Conservation (phyloP, 2,888 invertebrate species). For the Pyrrhosoma nymphula region DNA sequence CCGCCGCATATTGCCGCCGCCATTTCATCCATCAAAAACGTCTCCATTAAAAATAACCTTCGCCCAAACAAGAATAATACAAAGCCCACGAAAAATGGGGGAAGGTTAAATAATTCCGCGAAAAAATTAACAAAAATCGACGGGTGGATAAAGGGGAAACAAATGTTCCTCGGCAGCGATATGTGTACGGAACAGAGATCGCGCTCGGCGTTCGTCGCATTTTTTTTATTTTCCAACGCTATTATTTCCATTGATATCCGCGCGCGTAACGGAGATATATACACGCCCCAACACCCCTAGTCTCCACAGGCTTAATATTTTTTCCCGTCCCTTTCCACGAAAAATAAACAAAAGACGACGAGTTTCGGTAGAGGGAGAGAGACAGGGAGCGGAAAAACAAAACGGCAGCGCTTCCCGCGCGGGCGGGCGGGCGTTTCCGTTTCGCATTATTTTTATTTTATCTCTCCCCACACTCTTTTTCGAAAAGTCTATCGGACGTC, state of each 20-base stretch:
- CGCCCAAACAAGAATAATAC: background rate
- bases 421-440: background rate
- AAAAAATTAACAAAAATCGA: background rate
- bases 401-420: background rate
- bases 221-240: background rate
- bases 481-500: conserved; percentile 10
- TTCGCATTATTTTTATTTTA: background rate
- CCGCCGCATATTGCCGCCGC: background rate
- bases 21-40: background rate
- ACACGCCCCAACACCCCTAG: conserved; percentile 18
- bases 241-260: conserved; percentile 22
- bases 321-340: background rate
- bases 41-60: background rate
- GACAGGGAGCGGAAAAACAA: background rate
- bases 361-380: background rate
- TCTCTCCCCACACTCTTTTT: background rate
- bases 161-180: conserved; percentile 15
- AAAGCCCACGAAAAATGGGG: background rate
- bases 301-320: background rate
- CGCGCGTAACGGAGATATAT: background rate
- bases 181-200: background rate
- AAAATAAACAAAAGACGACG: conserved; percentile 7
- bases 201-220: background rate
- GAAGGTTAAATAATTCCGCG: background rate
- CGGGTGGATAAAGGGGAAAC: background rate